These are phyloP conservation scores for Delphinus delphis DNA, from an alignment of 2,113 vertebrate genomes.

Conservation along the genomic window DNA sequence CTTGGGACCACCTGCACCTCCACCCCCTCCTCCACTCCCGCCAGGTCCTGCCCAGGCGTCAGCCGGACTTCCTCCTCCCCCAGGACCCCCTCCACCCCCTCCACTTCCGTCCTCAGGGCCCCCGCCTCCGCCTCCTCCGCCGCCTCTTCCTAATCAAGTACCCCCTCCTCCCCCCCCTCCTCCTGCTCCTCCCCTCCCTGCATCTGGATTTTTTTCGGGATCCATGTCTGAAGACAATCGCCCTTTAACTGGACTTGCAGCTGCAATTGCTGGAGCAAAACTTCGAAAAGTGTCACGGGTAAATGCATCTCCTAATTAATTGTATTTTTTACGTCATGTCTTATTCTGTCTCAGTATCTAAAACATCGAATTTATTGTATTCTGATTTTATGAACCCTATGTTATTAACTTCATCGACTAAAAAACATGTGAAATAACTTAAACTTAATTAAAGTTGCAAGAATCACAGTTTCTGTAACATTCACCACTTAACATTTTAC, in stretches of 20 bases:
- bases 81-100: slow-evolving; percentile 86
- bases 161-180: slow-evolving; percentile 86
- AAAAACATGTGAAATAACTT: not conserved
- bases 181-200: slow-evolving; percentile 94
- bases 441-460: not conserved
- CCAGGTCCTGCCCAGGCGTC: slow-evolving; percentile 87
- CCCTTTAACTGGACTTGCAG: slow-evolving; percentile 93
- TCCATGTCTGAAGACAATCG: slow-evolving; percentile 88
- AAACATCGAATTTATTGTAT: not conserved
- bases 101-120: slow-evolving; percentile 84
- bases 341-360: not conserved
- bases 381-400: not conserved
- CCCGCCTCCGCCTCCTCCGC: slow-evolving; percentile 84
- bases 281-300: slow-evolving; percentile 96
- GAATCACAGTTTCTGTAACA: not conserved
- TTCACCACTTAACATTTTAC: not conserved
- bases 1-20: slow-evolving; percentile 89
- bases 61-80: slow-evolving; percentile 83
- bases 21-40: slow-evolving; percentile 91
- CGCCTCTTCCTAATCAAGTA: slow-evolving; percentile 86
- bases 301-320: slow-evolving; percentile 73
- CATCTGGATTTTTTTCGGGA: slow-evolving; percentile 88
- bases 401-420: not conserved
- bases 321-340: not conserved
- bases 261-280: slow-evolving; percentile 96